Evolutionary conservation across 1,140 invertebrate genomes (phyloP).

Genomic region (Papilio machaon): DNA sequence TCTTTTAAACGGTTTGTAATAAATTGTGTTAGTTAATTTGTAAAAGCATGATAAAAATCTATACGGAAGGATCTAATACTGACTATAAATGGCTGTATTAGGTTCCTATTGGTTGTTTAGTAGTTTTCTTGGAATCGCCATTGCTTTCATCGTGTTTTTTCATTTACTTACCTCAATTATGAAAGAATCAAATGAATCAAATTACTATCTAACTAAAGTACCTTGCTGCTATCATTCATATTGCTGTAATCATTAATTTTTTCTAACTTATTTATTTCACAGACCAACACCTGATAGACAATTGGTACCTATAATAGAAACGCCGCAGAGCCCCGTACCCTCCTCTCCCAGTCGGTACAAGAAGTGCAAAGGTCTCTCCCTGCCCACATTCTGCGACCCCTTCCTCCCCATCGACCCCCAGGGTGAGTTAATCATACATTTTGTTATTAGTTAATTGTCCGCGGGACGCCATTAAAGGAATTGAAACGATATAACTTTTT

Average conservation of each 20-base stretch:
- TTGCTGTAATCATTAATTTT: too few relatives aligned
- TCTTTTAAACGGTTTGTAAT: constrained; percentile 47
- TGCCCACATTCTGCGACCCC: constrained; percentile 61
- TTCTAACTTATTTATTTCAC: constrained; percentile 1
- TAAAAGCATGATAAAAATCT: background rate
- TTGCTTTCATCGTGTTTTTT: too few relatives aligned
- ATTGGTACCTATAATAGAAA: constrained; percentile 51
- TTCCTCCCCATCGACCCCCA: constrained; percentile 70
- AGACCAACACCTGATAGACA: constrained; percentile 40
- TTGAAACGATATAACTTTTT: background rate
- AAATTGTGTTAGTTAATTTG: background rate
- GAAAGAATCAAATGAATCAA: too few relatives aligned
- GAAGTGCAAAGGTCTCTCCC: constrained; percentile 54
- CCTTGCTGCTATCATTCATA: too few relatives aligned
- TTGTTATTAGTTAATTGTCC: constrained; percentile 30
- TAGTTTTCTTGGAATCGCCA: too few relatives aligned
- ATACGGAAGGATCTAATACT: background rate
- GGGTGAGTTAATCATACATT: constrained; percentile 50
- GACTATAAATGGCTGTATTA: background rate
- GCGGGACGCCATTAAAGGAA: constrained; percentile 23
- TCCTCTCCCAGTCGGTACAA: constrained; percentile 54
- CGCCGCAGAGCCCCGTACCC: constrained; percentile 69
- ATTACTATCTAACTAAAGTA: too few relatives aligned
- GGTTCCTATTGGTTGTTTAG: too few relatives aligned
- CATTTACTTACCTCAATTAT: too few relatives aligned